Percentiles rank a stretch among this genome's conserved stretches.
These are phyloP conservation scores for Pampusana beccarii DNA, from an alignment of 2,113 vertebrate genomes.

Conservation along the genomic window DNA sequence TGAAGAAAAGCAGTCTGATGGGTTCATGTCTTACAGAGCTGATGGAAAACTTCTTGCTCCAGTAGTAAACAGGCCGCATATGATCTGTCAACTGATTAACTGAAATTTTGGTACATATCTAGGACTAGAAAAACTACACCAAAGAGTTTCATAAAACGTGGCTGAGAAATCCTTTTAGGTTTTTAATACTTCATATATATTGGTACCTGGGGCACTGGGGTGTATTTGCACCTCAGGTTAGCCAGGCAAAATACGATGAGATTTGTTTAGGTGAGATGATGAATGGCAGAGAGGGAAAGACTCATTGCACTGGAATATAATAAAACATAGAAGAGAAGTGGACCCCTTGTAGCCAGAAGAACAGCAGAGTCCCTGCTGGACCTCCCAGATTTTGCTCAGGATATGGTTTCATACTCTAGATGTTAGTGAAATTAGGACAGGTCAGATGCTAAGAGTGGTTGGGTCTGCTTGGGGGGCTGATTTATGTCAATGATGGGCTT, in stretches of 20 bases:
- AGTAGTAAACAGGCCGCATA: background rate
- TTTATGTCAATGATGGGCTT: background rate
- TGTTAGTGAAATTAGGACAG: background rate
- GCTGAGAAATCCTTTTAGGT: background rate
- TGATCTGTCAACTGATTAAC: background rate
- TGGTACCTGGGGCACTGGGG: fast-evolving
- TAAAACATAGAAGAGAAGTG: background rate
- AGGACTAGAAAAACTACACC: background rate
- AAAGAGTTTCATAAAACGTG: background rate
- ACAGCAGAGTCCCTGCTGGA: background rate
- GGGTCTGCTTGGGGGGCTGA: background rate
- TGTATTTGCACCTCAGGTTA: background rate
- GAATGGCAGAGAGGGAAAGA: background rate
- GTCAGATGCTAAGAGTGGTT: background rate
- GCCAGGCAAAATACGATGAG: background rate
- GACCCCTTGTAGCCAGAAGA: background rate
- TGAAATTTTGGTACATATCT: background rate
- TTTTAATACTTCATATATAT: background rate
- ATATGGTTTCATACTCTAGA: background rate
- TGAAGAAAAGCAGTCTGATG: background rate
- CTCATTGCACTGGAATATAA: background rate
- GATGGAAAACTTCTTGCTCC: background rate
- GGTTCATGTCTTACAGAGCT: background rate
- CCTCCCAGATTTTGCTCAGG: background rate
- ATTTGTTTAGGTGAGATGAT: background rate